phyloP scores from a whole-genome alignment of 2,888 invertebrate species.

The Drosophila nigricruria region DNA sequence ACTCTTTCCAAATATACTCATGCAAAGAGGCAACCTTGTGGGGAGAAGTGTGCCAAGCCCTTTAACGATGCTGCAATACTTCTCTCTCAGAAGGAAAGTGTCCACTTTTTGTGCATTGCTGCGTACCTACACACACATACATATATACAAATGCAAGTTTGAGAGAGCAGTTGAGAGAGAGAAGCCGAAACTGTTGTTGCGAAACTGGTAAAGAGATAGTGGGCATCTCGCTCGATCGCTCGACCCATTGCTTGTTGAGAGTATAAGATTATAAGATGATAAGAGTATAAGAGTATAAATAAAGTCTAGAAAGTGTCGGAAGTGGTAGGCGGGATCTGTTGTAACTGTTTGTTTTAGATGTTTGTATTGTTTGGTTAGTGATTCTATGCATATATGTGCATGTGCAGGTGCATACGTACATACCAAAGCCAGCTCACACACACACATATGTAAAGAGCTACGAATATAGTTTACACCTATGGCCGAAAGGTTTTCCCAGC shows the following conservation, averaged over 20 bases:
- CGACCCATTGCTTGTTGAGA: neutral
- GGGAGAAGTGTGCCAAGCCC: neutral
- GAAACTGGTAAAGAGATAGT: neutral
- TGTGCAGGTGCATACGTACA: neutral
- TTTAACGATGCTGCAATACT: neutral
- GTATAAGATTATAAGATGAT: slow-evolving; percentile 1
- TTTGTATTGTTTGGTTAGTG: neutral
- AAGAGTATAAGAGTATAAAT: neutral
- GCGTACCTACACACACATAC: too few species aligned
- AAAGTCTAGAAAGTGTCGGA: neutral
- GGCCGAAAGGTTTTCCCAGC: neutral
- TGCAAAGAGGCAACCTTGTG: neutral
- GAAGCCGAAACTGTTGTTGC: neutral
- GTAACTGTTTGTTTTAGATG: slow-evolving; percentile 1
- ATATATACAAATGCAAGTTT: neutral
- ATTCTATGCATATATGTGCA: neutral
- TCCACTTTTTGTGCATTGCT: neutral
- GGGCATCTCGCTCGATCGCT: neutral
- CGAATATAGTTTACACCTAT: neutral
- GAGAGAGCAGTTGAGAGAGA: neutral
- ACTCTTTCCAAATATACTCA: neutral
- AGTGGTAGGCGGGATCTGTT: neutral
- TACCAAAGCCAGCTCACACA: neutral
- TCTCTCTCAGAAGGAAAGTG: neutral
- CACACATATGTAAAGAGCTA: neutral